Percentiles rank a stretch among this genome's conserved stretches.
These are phyloP conservation scores for Pecten maximus DNA, from an alignment of 2,888 invertebrate genomes.

Conservation along the genomic window DNA sequence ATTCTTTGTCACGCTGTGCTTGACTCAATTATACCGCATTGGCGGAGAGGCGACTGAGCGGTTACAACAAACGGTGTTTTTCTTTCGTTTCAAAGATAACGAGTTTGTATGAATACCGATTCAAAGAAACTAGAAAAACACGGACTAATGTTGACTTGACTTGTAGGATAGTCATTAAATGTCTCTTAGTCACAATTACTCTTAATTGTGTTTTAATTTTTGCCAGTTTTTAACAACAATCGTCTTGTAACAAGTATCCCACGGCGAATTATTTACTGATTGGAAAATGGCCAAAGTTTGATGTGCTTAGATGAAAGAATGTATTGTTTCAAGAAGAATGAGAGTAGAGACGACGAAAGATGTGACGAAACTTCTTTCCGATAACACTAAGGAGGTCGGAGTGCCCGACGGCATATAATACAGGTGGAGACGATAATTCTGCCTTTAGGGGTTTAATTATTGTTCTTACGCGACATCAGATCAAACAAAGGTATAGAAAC, in stretches of 20 bases:
- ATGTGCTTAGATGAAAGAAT: constrained; percentile 16
- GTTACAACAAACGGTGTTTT: not conserved
- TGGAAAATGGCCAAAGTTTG: constrained; percentile 5
- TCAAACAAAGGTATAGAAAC: too few species aligned
- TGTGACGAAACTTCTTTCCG: not conserved
- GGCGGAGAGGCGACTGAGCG: not conserved
- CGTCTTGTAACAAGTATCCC: not conserved
- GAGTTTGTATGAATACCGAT: constrained; percentile 6
- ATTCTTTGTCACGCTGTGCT: not conserved
- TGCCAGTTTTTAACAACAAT: not conserved
- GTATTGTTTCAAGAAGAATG: constrained; percentile 3
- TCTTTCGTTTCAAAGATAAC: constrained; percentile 35
- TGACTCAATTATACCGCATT: constrained; percentile 8
- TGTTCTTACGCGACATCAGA: too few species aligned
- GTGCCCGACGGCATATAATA: not conserved
- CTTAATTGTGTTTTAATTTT: constrained; percentile 23
- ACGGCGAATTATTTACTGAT: constrained; percentile 1
- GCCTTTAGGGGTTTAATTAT: not conserved
- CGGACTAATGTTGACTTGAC: not conserved
- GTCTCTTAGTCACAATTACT: not conserved
- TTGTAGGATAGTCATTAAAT: not conserved
- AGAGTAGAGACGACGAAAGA: not conserved
- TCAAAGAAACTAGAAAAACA: constrained; percentile 10
- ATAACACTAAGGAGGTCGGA: not conserved
- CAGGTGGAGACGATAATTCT: not conserved